phyloP scores from a whole-genome alignment of 2,888 invertebrate species.

The Eupithecia centaureata region DNA sequence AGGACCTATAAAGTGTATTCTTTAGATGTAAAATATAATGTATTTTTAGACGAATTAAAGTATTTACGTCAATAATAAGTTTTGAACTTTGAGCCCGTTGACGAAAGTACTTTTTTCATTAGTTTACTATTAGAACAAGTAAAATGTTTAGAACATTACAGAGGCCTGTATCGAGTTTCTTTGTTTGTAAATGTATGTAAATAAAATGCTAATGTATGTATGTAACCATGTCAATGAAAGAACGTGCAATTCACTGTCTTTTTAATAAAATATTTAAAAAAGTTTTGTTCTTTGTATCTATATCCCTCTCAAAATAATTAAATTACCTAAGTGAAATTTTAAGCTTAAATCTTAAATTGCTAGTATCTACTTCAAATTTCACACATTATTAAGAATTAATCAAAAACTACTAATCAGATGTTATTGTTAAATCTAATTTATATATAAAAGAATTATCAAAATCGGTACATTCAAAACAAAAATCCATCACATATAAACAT shows the following conservation, averaged over 20 bases:
- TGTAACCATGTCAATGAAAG: constrained; percentile 69
- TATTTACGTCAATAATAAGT: constrained; percentile 68
- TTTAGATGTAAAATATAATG: constrained; percentile 30
- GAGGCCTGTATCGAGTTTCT: constrained; percentile 45
- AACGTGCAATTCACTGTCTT: constrained; percentile 73
- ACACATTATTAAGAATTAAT: no score
- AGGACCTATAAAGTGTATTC: background rate
- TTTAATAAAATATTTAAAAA: constrained; percentile 70
- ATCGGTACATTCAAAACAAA: no score
- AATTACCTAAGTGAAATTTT: no score
- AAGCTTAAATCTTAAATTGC: no score
- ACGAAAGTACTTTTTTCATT: constrained; percentile 67
- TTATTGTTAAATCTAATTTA: no score
- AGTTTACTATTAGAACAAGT: constrained; percentile 17
- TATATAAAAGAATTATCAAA: no score
- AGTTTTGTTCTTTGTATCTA: constrained; percentile 25
- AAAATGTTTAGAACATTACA: constrained; percentile 32
- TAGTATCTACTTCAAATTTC: no score
- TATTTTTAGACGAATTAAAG: constrained; percentile 57
- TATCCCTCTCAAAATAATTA: background rate
- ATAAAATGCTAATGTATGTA: constrained; percentile 42
- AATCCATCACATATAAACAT: no score
- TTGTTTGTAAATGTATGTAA: constrained; percentile 49
- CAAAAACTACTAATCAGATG: no score
- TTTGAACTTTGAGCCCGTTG: constrained; percentile 77